Evolutionary conservation across 2,797 vertebrate species (phyloP).

Genomic region (Anguilla pacifica): DNA sequence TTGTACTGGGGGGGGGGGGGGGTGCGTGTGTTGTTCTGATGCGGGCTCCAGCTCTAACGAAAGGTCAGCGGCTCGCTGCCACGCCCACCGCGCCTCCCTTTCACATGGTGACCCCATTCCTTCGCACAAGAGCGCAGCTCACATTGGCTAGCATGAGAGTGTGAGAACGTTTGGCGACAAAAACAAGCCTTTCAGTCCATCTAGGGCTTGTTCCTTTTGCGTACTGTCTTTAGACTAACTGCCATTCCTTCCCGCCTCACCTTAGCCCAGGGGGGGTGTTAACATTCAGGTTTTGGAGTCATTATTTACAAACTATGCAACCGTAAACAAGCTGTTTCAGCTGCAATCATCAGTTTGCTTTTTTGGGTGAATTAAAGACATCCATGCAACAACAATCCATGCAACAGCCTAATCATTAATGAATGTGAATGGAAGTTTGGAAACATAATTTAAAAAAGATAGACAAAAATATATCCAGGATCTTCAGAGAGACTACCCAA

Average conservation of each 20-base stretch:
- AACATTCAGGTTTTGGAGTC: background rate
- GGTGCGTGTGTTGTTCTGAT: constrained; percentile 40
- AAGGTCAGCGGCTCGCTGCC: background rate
- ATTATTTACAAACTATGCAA: background rate
- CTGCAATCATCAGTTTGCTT: background rate
- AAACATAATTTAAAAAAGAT: background rate
- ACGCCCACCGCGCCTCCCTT: background rate
- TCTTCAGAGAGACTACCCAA: no score
- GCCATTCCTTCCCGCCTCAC: background rate
- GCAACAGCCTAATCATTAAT: background rate
- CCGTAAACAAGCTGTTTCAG: background rate
- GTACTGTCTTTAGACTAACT: background rate
- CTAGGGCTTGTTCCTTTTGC: background rate
- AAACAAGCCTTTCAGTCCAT: background rate
- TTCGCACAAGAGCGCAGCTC: background rate
- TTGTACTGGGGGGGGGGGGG: constrained; percentile 13
- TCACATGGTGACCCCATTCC: background rate
- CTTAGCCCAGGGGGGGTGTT: background rate
- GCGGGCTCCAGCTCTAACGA: constrained; percentile 3
- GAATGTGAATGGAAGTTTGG: background rate
- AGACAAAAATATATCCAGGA: no score
- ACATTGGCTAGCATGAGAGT: background rate
- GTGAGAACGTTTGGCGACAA: background rate
- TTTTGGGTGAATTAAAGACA: background rate
- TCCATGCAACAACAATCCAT: background rate